Evolutionary conservation across 1,140 invertebrate genomes (phyloP).

Genomic region (Batillaria attramentaria): DNA sequence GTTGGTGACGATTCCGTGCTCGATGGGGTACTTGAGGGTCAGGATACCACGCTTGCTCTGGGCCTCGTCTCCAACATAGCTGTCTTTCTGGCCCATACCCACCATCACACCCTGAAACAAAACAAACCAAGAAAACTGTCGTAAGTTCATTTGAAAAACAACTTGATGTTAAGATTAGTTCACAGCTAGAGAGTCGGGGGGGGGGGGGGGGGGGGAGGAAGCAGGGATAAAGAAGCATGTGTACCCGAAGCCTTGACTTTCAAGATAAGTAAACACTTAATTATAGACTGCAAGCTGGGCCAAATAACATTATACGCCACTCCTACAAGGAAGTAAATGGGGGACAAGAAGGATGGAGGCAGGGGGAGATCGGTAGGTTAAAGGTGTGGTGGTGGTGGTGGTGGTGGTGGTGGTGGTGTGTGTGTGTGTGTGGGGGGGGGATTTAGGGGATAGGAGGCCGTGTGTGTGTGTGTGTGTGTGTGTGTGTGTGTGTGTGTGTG

Average conservation of each 20-base stretch:
- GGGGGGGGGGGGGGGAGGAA: no score
- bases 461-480: background rate
- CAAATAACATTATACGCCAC: no score
- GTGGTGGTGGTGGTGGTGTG: background rate
- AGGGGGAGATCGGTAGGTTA: background rate
- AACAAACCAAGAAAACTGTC: no score
- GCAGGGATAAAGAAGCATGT: no score
- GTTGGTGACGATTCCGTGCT: slow-evolving; percentile 76
- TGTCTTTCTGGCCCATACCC: slow-evolving; percentile 70
- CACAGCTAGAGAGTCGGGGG: no score
- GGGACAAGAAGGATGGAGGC: background rate
- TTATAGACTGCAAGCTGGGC: no score
- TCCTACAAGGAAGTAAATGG: no score
- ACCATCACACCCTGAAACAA: slow-evolving; percentile 59
- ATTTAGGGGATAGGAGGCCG: background rate
- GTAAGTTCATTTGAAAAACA: no score
- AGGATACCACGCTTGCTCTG: slow-evolving; percentile 82
- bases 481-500: background rate
- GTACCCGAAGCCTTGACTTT: no score
- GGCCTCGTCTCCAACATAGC: slow-evolving; percentile 74
- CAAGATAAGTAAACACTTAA: no score
- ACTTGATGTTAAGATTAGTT: no score
- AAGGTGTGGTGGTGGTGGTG: no score
- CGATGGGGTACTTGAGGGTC: slow-evolving; percentile 74
- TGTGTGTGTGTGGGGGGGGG: background rate